Base-by-base conservation (phyloP, 2,797 vertebrate species). In the Acestrorhynchus altus region DNA sequence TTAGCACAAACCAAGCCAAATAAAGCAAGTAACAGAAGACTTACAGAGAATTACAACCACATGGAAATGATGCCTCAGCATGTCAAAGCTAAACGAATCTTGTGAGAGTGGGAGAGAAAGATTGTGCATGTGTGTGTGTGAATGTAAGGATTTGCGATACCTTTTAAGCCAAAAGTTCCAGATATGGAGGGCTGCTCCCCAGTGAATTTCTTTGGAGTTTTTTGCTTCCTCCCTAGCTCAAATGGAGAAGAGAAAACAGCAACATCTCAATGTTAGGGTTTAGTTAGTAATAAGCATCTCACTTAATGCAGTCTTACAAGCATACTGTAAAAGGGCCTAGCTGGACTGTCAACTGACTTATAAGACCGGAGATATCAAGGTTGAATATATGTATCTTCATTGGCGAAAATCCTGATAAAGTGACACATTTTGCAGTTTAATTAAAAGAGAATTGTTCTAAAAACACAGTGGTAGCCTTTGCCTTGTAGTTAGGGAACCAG, bases 201-300 rank as follows among this genome's bases (percentile, higher is more conserved):
- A 0, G 97, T 99, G 90, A 99, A 99, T 83, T 99, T 99, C 92
- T 98, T 99, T 72, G 98, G 98, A 74, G 96, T 99, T 94, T 96
- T 99, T 92, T 99, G 98, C 94, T 99, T 99, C 94, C 98, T 97
- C 95, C 98, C 97, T 99, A 90, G 95, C 93, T 96, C 96, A 90
- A 92, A 89, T 93, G 87, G 93, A 89, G 90, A 92, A 88, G 68
- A 86, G 68, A 92, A 44, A 78, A 90, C 74, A 87, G 81, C 83
- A 91, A 91, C 77, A 79, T 70, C 72, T 80, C 76, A 72, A 47
- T 68, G 35, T 8, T 13, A 66, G 31, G 31, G 31, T 2, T 2
- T 35, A 35, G 31, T 35, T 35, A 35, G 31, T 35, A 35, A 35
- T 35, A 2, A 35, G 6, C 31, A 35, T 35, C 31, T 2, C 31